These are phyloP conservation scores for Conus canariensis DNA, from an alignment of 2,888 invertebrate species.

Conservation along the genomic window DNA sequence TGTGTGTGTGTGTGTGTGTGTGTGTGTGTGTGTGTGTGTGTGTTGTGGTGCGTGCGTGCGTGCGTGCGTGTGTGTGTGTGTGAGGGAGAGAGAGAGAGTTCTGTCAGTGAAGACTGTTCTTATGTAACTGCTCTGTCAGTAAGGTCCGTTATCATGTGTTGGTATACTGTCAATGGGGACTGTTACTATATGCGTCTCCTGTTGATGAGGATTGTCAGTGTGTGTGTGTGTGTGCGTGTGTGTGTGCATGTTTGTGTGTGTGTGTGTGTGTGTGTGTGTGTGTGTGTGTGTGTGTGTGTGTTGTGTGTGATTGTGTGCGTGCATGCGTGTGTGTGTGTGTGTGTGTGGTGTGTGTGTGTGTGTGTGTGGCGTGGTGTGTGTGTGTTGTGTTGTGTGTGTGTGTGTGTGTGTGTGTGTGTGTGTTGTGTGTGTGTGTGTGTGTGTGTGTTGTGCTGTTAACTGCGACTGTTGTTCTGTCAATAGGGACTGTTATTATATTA, in stretches of 20 bases:
- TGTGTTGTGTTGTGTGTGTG: too few relatives aligned
- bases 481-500: too few relatives aligned
- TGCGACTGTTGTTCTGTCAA: too few relatives aligned
- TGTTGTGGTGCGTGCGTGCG: background rate
- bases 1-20: constrained; percentile 19
- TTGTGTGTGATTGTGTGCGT: background rate
- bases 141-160: background rate
- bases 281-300: background rate
- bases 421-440: background rate
- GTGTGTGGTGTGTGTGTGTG: constrained; percentile 2
- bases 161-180: background rate
- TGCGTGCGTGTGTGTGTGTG: constrained; percentile 10
- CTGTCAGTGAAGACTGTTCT: too few relatives aligned
- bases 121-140: too few relatives aligned
- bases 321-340: background rate
- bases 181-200: background rate
- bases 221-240: background rate
- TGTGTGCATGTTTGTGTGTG: background rate
- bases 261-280: background rate
- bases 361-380: too few relatives aligned
- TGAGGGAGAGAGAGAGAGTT: too few relatives aligned
- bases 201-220: background rate
- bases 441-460: too few relatives aligned
- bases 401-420: background rate
- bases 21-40: constrained; percentile 17